phyloP scores from a whole-genome alignment of 2,888 invertebrate genomes.

The Drosophila picticornis region DNA sequence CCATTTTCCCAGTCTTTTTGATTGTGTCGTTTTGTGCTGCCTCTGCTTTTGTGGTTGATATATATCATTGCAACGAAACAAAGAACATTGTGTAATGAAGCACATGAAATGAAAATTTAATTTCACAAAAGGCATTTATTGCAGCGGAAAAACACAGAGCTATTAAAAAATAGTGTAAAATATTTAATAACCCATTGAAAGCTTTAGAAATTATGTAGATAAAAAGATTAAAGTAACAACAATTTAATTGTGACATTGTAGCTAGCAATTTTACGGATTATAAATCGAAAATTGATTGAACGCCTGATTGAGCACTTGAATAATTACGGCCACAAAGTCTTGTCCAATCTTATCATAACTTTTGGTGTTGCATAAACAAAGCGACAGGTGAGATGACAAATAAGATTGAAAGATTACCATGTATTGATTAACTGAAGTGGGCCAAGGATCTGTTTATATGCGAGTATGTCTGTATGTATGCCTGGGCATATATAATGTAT shows the following conservation, averaged over 20 bases:
- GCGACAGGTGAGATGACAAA: constrained; percentile 17
- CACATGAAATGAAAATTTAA: constrained; percentile 66
- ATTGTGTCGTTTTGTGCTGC: constrained; percentile 22
- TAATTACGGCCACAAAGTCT: constrained; percentile 8
- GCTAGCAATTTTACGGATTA: constrained; percentile 21
- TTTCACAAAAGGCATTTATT: constrained; percentile 42
- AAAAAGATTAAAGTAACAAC: background rate
- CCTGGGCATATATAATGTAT: background rate
- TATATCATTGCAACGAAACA: constrained; percentile 13
- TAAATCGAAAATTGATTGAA: constrained; percentile 36
- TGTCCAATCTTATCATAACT: constrained; percentile 4
- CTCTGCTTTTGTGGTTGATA: constrained; percentile 24
- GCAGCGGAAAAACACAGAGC: background rate
- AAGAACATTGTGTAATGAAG: constrained; percentile 40
- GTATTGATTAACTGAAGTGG: constrained; percentile 6
- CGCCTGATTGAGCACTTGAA: constrained; percentile 28
- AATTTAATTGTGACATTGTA: constrained; percentile 17
- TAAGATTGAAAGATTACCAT: constrained; percentile 18
- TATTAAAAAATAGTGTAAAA: constrained; percentile 13
- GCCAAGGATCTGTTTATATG: background rate
- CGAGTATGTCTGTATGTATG: background rate
- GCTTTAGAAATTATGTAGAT: constrained; percentile 2
- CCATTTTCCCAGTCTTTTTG: constrained; percentile 18
- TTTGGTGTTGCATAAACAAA: constrained; percentile 23
- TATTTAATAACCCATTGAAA: constrained; percentile 17